phyloP scores from a whole-genome alignment of 1,140 invertebrate genomes.

The Bombyx mandarina region DNA sequence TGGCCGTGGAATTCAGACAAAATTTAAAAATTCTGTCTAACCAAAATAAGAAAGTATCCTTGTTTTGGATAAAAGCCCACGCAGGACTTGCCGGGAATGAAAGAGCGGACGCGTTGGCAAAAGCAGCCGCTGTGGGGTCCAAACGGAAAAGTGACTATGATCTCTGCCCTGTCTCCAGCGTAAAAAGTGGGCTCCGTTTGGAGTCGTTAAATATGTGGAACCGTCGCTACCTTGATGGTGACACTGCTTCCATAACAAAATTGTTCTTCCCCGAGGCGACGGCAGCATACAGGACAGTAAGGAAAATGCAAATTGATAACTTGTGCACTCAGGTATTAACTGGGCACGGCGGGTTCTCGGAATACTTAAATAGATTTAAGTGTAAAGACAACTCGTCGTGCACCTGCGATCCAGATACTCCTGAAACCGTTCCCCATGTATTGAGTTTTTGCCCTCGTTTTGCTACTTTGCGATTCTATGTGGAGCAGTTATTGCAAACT shows the following conservation, averaged over 20 bases:
- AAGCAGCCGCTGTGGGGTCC: no score
- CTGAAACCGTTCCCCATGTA: constrained; percentile 4
- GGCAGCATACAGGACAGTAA: background rate
- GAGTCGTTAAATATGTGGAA: background rate
- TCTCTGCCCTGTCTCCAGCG: no score
- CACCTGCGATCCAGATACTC: constrained; percentile 1
- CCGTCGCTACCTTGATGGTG: background rate
- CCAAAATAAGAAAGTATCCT: no score
- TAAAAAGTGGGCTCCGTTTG: background rate
- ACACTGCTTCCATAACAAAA: background rate
- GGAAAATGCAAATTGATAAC: background rate
- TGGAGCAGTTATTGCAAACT: background rate
- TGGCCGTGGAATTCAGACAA: no score
- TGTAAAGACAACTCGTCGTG: constrained; percentile 1
- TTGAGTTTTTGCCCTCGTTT: constrained; percentile 1
- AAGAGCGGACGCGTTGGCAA: no score
- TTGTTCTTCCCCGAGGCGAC: background rate
- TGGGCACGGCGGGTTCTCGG: no score
- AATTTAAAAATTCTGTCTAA: no score
- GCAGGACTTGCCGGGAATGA: no score
- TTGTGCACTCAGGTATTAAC: background rate
- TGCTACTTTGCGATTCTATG: background rate
- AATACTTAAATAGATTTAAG: no score
- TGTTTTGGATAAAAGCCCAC: no score
- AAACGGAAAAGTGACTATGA: no score